These are phyloP conservation scores for Chironomus striatipennis DNA, from an alignment of 1,140 invertebrate species.

Conservation along the genomic window DNA sequence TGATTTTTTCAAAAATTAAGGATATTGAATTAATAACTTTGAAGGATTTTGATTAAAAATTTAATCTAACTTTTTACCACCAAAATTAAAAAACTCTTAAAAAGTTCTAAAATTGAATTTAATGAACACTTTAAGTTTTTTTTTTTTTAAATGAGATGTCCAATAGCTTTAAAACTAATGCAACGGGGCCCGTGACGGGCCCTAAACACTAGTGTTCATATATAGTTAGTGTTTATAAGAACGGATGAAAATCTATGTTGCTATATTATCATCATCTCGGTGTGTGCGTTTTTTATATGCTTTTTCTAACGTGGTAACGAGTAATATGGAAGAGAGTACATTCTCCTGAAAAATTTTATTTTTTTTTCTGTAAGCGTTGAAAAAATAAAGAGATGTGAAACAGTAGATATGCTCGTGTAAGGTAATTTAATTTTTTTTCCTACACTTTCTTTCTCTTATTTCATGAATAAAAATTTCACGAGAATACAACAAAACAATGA, in stretches of 20 bases:
- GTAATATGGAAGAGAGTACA: neutral
- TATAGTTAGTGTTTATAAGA: constrained; percentile 14
- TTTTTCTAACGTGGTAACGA: neutral
- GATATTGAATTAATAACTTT: too few relatives aligned
- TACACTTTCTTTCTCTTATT: neutral
- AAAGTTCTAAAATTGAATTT: too few relatives aligned
- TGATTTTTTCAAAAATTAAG: too few relatives aligned
- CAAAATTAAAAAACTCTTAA: too few relatives aligned
- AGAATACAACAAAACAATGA: neutral
- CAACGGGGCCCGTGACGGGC: too few relatives aligned
- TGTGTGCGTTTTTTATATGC: neutral
- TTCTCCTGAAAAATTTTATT: too few relatives aligned
- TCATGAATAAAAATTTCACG: neutral
- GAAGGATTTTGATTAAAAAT: too few relatives aligned
- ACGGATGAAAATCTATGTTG: constrained; percentile 13
- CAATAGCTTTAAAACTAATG: neutral
- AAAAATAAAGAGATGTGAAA: neutral
- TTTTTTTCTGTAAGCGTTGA: too few relatives aligned
- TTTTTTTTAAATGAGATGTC: neutral
- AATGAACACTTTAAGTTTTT: too few relatives aligned
- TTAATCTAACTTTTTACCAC: too few relatives aligned
- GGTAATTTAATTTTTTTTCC: neutral
- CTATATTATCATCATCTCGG: constrained; percentile 8
- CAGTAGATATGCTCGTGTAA: neutral
- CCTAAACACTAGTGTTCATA: too few relatives aligned